A percentile compares a stretch with the other conserved stretches of the same genome.
These are phyloP conservation scores for Alloplasta piceator DNA, from an alignment of 2,888 invertebrate species.

Conservation along the genomic window DNA sequence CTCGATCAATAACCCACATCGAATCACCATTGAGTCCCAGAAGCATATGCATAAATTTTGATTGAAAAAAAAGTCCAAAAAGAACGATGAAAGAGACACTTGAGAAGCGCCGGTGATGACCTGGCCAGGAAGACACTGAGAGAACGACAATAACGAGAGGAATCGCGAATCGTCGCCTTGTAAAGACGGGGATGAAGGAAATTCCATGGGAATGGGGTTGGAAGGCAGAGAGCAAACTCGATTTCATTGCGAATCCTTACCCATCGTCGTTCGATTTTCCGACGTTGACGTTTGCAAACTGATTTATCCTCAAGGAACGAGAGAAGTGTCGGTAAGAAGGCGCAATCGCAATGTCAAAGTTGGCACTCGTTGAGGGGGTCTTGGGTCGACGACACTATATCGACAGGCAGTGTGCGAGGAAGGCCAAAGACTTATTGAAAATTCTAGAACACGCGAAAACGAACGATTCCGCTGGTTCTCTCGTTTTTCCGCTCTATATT, in stretches of 20 bases:
- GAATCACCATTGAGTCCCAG: no score
- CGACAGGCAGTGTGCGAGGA: background rate
- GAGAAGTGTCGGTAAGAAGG: constrained; percentile 22
- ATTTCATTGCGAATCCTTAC: constrained; percentile 59
- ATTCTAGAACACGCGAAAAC: constrained; percentile 35
- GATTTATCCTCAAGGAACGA: constrained; percentile 51
- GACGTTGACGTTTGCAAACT: constrained; percentile 64
- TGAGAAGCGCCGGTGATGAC: no score
- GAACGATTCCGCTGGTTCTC: constrained; percentile 3
- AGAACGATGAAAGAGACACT: no score
- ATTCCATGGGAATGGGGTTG: constrained; percentile 22
- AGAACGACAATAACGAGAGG: constrained; percentile 21
- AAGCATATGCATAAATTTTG: no score
- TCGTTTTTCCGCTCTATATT: constrained; percentile 20
- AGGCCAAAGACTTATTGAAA: constrained; percentile 45
- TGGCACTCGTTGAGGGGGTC: constrained; percentile 7
- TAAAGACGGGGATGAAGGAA: constrained; percentile 26
- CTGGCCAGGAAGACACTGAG: background rate
- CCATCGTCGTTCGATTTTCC: constrained; percentile 45
- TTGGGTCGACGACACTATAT: constrained; percentile 28
- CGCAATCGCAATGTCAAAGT: constrained; percentile 44
- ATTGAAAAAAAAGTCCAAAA: no score
- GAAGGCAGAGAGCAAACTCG: constrained; percentile 57
- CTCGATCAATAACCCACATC: no score
- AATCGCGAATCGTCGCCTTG: constrained; percentile 20